Base-by-base conservation (phyloP, 2,888 invertebrate species). In the Uloborus plumipes region DNA sequence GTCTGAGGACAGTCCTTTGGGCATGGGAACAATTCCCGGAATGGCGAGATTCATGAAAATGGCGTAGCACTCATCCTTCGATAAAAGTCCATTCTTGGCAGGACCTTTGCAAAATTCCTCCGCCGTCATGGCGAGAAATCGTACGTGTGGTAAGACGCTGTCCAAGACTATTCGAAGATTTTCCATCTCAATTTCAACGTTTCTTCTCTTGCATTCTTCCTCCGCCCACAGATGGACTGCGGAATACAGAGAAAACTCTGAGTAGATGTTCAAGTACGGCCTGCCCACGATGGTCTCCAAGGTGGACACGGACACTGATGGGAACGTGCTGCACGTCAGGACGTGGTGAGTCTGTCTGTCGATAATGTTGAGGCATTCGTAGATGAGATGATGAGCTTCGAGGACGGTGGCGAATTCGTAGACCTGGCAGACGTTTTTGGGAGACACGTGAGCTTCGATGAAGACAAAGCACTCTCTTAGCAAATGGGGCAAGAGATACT, bases 331-430 rank as follows among this genome's bases (percentile, higher is more conserved):
- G 14, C 78, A 83, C 9, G 85, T 86, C 15, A 86, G 85, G 11
- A 86, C 86, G 51, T 86, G 86, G 67, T 86, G 86, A 16, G 86
- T 86, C 70, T 86, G 86, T 65, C 86, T 72, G 71, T 86, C 86
- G 64, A 86, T 86, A 53, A 86, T 85, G 76, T 86, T 86, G 53
- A 86, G 85, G 69, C 86, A 84, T 69, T 86, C 86, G 71, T 85
- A 86, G 18, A 86, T 84, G 22, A 86, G 77, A 70, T 86, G 85
- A 58, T 86, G 86, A 1, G 86, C 86, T 67, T 86, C 86, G 18
- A 86, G 76, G 6, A 85, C 85, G 53, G 74, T 69, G 13, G 86
- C 86, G 53, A 86, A 86, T 58, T 86, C 86, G 74, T 85, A 86
- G 15, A 86, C 86, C 39, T 86, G 86, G 77, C 86, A 86, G 13